A percentile compares a stretch with the other conserved stretches of the same genome.
phyloP scores from a whole-genome alignment of 2,888 invertebrate species.

The Thysanoteuthis rhombus region DNA sequence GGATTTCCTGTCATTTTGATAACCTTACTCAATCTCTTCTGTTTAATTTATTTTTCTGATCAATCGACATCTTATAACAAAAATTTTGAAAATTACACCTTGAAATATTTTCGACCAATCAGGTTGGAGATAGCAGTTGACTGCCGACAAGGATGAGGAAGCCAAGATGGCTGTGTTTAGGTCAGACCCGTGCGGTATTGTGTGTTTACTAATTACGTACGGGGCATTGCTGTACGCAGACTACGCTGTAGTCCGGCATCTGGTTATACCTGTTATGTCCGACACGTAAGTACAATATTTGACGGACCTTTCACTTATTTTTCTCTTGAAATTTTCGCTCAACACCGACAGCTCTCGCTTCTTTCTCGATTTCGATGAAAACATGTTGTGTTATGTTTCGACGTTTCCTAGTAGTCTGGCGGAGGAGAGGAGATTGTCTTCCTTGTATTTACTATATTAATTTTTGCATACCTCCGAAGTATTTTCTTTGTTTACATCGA shows the following conservation, averaged over 20 bases:
- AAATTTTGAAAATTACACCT: not conserved
- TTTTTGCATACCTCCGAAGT: not conserved
- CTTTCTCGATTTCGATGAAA: not conserved
- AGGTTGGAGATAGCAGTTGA: not conserved
- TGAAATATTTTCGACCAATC: slow-evolving; percentile 21
- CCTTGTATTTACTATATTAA: not conserved
- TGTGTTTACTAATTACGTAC: slow-evolving; percentile 84
- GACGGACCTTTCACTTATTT: slow-evolving; percentile 13
- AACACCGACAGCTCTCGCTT: not conserved
- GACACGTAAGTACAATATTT: slow-evolving; percentile 74
- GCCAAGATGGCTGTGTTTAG: slow-evolving; percentile 74
- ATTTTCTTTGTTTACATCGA: not conserved
- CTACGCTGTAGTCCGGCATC: slow-evolving; percentile 86
- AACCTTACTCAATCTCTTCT: not conserved
- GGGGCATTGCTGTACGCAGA: slow-evolving; percentile 84
- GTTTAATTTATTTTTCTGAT: not conserved
- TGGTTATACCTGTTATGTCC: slow-evolving; percentile 82
- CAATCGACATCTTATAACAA: not conserved
- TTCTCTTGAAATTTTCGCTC: not conserved
- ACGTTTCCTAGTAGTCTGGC: not conserved
- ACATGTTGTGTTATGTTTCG: not conserved
- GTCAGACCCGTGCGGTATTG: slow-evolving; percentile 84
- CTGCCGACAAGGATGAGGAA: slow-evolving; percentile 31
- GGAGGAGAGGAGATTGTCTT: not conserved
- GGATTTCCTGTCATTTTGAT: not conserved